Evolutionary conservation across 2,888 invertebrate genomes (phyloP), one percentile per base, ranked within the genome.

Genomic region (Acanthosepion pharaonis): DNA sequence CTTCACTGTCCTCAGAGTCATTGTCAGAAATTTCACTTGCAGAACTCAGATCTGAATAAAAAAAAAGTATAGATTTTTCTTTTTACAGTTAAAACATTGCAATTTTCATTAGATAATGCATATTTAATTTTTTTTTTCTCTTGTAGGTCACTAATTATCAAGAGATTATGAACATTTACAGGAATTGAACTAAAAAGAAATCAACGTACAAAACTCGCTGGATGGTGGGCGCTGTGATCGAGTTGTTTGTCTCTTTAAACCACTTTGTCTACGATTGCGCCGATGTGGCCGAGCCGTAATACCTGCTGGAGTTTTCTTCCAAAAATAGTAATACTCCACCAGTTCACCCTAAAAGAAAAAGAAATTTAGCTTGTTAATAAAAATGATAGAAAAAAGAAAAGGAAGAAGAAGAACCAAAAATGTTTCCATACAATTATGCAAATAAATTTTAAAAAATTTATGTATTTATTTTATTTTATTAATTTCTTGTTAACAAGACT

Each of bases 301-400:
- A 95, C 99, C 99, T 96, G 99, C 99, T 48, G 99, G 99, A 91
- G 99, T 99, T 98, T 99, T 99, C 98, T 99, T 99, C 99, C 99
- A 99, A 97, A 99, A 98, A 98, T 99, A 99, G 98, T 99, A 99
- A 98, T 99, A 99, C 97, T 99, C 99, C 94, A 99, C 99, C 97
- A 99, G 98, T 97, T 99, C 99, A 94, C 99, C 98, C 98, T 98
- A 97, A 28, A 97, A 97, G 59, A 94, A 95, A 92, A 95, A 92
- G 42, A 48, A 94, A 11, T 91, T 59, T 23, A 78, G n/a, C 18
- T n/a, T 11, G 4, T 78, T 25, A 94, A 94, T 51, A 92, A 94
- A 28, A 91, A 59, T 94, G 23, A 91, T 92, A 28, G 53, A 33
- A 94, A 48, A 94, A 25, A 15, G 25, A 94, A 53, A 55, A 94